Conservation (phyloP, 92 coral and sea anemone genomes). For the Epizoanthus scotinus region DNA sequence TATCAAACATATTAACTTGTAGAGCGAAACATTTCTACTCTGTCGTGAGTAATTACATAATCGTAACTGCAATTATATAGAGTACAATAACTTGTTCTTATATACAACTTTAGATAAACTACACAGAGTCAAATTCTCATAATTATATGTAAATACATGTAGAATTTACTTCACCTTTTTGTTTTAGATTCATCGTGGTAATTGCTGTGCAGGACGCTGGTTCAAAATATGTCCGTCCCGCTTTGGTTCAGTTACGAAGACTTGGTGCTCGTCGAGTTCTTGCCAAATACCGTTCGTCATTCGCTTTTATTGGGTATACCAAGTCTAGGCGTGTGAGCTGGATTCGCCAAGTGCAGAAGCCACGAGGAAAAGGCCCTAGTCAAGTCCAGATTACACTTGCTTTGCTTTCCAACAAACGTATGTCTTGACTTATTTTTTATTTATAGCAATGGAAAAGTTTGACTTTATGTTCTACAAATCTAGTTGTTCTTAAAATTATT, state of each 20-base stretch:
- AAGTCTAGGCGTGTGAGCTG: constrained; percentile 29
- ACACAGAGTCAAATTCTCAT: no score
- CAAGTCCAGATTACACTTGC: neutral
- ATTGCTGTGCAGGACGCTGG: constrained; percentile 48
- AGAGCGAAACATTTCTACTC: no score
- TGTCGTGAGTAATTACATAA: no score
- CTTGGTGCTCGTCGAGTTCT: constrained; percentile 34
- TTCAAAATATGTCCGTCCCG: constrained; percentile 23
- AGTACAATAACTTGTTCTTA: no score
- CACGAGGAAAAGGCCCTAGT: constrained; percentile 24
- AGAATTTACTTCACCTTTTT: neutral
- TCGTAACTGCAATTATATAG: no score
- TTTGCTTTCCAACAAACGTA: constrained; percentile 12
- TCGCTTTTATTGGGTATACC: constrained; percentile 40
- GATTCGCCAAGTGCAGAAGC: constrained; percentile 24
- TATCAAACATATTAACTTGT: no score
- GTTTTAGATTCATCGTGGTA: constrained; percentile 30
- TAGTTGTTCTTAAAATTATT: no score
- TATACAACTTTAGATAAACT: no score
- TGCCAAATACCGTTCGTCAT: constrained; percentile 29
- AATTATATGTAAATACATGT: no score
- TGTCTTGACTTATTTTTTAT: neutral
- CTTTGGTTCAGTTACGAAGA: constrained; percentile 17
- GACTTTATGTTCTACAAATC: no score
- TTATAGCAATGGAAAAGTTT: no score